phyloP scores from a whole-genome alignment of 2,888 invertebrate genomes.

The Sturmia bella region DNA sequence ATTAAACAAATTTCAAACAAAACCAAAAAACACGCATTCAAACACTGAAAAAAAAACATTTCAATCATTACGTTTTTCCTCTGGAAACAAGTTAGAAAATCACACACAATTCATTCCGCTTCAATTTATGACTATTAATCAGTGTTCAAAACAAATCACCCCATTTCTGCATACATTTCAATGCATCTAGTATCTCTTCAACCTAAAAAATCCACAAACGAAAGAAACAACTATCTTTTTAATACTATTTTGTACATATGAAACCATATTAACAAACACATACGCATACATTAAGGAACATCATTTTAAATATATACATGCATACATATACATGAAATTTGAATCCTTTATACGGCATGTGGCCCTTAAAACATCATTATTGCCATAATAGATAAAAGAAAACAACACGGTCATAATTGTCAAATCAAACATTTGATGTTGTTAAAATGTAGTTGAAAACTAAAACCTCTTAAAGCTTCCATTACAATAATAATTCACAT shows the following conservation, averaged over 20 bases:
- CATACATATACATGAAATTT: slow-evolving; percentile 11
- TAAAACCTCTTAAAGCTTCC: slow-evolving; percentile 28
- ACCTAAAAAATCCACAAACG: background rate
- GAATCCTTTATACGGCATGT: slow-evolving; percentile 38
- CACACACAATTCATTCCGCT: slow-evolving; percentile 40
- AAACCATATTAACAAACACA: background rate
- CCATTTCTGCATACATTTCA: slow-evolving; percentile 24
- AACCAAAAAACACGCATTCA: slow-evolving; percentile 34
- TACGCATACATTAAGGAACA: background rate
- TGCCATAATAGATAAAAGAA: background rate
- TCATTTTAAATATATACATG: too few species aligned
- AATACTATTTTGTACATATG: slow-evolving; percentile 20
- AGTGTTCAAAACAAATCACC: background rate
- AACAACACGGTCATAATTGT: background rate
- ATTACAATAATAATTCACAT: background rate
- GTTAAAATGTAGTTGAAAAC: slow-evolving; percentile 25
- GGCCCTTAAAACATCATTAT: slow-evolving; percentile 43
- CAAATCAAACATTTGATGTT: slow-evolving; percentile 19
- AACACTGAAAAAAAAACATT: slow-evolving; percentile 32
- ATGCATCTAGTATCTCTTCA: slow-evolving; percentile 31
- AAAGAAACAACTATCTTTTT: background rate
- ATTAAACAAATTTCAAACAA: slow-evolving; percentile 49
- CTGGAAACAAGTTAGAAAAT: background rate
- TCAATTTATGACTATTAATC: slow-evolving; percentile 5
- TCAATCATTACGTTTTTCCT: slow-evolving; percentile 37